A percentile compares a stretch with the other conserved stretches of the same genome.
Evolutionary conservation across 2,797 vertebrate species (phyloP).

Genomic region (Sarcoramphus papa): DNA sequence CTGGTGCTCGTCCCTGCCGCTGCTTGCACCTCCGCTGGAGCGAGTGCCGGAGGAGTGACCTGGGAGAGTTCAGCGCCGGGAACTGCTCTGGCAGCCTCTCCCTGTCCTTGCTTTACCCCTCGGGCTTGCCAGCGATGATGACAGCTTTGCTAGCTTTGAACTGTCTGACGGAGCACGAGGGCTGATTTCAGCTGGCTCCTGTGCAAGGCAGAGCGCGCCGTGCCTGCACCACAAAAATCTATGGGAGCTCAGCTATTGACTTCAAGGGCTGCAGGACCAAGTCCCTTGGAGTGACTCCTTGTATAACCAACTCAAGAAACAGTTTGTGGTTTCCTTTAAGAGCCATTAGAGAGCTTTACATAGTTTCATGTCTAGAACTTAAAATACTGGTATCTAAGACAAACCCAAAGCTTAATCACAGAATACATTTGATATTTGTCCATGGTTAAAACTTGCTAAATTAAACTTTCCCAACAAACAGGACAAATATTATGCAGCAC

Average conservation of each 20-base stretch:
- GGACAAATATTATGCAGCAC: not conserved
- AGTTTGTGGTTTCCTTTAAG: conserved; percentile 52
- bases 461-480: not conserved
- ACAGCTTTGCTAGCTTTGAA: conserved; percentile 50
- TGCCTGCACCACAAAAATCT: conserved; percentile 12
- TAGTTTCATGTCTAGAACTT: conserved; percentile 49
- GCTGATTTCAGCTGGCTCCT: conserved; percentile 31
- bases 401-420: not conserved
- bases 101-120: conserved; percentile 49
- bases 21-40: not conserved
- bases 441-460: not conserved
- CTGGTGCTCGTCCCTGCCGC: rapidly evolving
- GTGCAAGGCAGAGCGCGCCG: not conserved
- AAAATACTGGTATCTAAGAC: not conserved
- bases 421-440: not conserved
- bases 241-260: not conserved
- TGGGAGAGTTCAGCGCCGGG: conserved; percentile 31
- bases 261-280: not conserved
- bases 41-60: not conserved
- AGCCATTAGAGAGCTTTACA: conserved; percentile 9
- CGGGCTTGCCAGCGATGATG: conserved; percentile 1
- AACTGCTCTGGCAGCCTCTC: conserved; percentile 20
- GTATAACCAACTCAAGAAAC: not conserved
- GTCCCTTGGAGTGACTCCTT: not conserved
- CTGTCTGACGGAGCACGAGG: conserved; percentile 1